phyloP scores from a whole-genome alignment of 2,113 vertebrate genomes.

The Petrocephalus microphthalmus region DNA sequence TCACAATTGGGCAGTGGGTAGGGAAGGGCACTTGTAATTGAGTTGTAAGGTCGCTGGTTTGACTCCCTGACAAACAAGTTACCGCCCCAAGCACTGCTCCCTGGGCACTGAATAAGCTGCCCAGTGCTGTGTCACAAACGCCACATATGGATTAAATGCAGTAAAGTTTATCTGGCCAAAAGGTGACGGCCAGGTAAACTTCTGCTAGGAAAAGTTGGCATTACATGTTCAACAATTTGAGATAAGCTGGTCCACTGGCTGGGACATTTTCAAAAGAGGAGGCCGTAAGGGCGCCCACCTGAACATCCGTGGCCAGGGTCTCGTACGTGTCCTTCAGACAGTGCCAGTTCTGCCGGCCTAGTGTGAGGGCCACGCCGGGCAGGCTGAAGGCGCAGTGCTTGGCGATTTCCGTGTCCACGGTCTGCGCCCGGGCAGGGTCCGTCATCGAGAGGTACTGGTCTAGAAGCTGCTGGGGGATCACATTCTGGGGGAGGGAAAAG shows the following conservation, averaged over 20 bases:
- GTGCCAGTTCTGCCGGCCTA: constrained; percentile 66
- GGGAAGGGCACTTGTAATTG: too few species aligned
- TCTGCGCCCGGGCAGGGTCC: constrained; percentile 60
- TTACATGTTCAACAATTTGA: not conserved
- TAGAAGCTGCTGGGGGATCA: constrained; percentile 61
- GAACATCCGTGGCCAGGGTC: constrained; percentile 57
- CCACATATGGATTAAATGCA: too few species aligned
- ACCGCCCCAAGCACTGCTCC: too few species aligned
- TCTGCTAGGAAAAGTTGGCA: not conserved
- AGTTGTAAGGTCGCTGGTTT: too few species aligned
- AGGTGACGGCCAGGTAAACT: too few species aligned
- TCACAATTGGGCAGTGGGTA: too few species aligned
- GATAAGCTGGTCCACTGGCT: not conserved
- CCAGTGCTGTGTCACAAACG: too few species aligned
- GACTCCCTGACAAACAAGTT: too few species aligned
- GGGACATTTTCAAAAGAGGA: not conserved
- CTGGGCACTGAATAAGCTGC: too few species aligned
- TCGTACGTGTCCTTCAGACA: constrained; percentile 61
- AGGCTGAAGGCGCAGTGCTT: constrained; percentile 64
- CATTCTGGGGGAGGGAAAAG: constrained; percentile 47
- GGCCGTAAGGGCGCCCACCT: constrained; percentile 35
- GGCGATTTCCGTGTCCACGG: constrained; percentile 59
- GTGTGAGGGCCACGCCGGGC: constrained; percentile 58
- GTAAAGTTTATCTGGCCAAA: too few species aligned
- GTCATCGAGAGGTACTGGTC: constrained; percentile 67